phyloP scores from a whole-genome alignment of 2,797 vertebrate species.

The Thamnophis elegans region DNA sequence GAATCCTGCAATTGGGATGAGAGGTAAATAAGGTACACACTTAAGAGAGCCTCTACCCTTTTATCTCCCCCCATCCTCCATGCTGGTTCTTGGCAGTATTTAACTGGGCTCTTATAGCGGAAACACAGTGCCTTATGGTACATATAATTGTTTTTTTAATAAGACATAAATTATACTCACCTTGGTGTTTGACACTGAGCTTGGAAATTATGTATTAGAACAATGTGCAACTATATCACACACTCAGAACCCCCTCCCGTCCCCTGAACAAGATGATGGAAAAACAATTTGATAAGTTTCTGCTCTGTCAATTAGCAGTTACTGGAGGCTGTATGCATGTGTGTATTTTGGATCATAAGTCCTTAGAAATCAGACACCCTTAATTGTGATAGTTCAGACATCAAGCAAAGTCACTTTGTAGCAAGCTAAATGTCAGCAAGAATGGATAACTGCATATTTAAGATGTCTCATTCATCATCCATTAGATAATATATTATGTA shows the following conservation, averaged over 20 bases:
- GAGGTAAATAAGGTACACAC: background rate
- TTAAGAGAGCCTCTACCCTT: background rate
- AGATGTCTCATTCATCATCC: conserved; percentile 27
- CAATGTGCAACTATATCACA: background rate
- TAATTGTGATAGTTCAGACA: background rate
- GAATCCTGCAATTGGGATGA: background rate
- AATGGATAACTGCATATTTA: conserved; percentile 26
- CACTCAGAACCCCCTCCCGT: background rate
- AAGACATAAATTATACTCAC: background rate
- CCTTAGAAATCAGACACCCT: background rate
- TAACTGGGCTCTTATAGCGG: background rate
- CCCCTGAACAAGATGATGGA: background rate
- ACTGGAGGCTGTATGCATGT: background rate
- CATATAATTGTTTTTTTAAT: conserved; percentile 7
- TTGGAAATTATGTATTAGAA: conserved; percentile 16
- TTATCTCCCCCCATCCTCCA: rapidly evolving
- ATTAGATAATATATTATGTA: conserved; percentile 19
- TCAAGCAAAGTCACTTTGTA: conserved; percentile 31
- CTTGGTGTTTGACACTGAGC: background rate
- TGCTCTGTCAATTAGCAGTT: background rate
- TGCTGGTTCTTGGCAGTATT: background rate
- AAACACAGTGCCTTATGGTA: background rate
- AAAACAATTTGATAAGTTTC: background rate
- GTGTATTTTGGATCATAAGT: background rate
- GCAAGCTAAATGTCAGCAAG: conserved; percentile 27